Evolutionary conservation across 2,113 vertebrate species (phyloP).

Genomic region (Mustelus asterias): DNA sequence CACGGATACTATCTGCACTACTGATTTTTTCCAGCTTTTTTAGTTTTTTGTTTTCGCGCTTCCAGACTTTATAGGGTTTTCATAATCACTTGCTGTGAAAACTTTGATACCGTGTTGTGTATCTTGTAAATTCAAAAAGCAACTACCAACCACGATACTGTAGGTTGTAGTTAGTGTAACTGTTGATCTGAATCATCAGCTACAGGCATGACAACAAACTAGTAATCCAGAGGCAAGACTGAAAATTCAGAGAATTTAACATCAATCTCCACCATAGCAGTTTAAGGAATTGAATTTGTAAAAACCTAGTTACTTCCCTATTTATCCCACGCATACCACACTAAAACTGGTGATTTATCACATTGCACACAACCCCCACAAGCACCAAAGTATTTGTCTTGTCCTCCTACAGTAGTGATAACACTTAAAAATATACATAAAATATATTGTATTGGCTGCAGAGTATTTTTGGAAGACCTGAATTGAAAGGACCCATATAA

Average conservation of each 20-base stretch:
- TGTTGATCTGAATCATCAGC: neutral
- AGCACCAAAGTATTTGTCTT: no score
- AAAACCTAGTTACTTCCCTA: neutral
- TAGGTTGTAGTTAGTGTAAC: neutral
- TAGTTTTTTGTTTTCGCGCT: neutral
- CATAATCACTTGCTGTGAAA: neutral
- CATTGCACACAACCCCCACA: neutral
- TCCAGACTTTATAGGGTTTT: neutral
- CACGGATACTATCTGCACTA: neutral
- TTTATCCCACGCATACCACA: neutral
- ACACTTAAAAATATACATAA: neutral
- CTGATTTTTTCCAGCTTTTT: neutral
- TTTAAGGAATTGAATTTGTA: conserved; percentile 5
- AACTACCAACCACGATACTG: neutral
- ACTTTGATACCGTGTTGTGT: neutral
- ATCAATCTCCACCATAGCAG: neutral
- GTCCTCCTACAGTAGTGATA: neutral
- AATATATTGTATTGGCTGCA: neutral
- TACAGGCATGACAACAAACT: no score
- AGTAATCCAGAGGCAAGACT: neutral
- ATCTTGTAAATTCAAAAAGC: neutral
- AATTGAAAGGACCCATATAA: neutral
- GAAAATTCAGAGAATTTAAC: neutral
- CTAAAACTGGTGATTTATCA: neutral
- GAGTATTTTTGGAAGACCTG: neutral